Evolutionary conservation across 2,888 invertebrate species (phyloP), one percentile per base, ranked within the genome.

Genomic region (Minunthozetes semirufus): DNA sequence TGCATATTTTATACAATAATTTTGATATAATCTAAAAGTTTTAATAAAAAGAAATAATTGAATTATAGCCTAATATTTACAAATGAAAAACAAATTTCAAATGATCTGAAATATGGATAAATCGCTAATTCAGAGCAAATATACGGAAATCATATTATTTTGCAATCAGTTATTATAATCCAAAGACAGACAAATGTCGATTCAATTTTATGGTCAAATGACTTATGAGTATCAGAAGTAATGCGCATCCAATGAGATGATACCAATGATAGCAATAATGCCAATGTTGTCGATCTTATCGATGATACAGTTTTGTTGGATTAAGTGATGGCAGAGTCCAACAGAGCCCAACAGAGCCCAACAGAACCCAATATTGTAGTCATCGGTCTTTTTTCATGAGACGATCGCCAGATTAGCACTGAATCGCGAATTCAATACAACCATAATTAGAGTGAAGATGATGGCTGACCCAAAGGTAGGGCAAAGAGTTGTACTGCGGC

Each of bases 171-270:
- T 38, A 38, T 38, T 17, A 38, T 33, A 25, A 38, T 33, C 15
- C 38, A 33, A 66, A 66, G 25, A 38, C n/a, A 66, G 66, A 38
- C 59, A 66, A 66, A 66, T 66, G 66, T 66, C 66, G 29, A 66
- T 66, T 66, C 38, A 66, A 66, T 66, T 38, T 33, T 33, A 66
- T 38, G 66, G 9, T n/a, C n/a, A 66, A 29, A 33, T 33, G 66
- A 66, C 38, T 33, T n/a, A 66, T 66, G 25, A 66, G 38, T 33
- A 66, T 66, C 19, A 66, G 33, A 17, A 38, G 66, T 59, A 59
- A 11, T 9, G 17, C 59, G 15, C 13, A 9, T 59, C 27, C 59
- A 59, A 59, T 59, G 59, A 25, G 27, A 59, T 59, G 59, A 59
- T 59, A 59, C 59, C 59, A 59, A 59, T 59, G 38, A 66, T 66